Evolutionary conservation across 2,888 invertebrate species (phyloP), one percentile per base, ranked within the genome.

Genomic region (Pherbina coryleti): DNA sequence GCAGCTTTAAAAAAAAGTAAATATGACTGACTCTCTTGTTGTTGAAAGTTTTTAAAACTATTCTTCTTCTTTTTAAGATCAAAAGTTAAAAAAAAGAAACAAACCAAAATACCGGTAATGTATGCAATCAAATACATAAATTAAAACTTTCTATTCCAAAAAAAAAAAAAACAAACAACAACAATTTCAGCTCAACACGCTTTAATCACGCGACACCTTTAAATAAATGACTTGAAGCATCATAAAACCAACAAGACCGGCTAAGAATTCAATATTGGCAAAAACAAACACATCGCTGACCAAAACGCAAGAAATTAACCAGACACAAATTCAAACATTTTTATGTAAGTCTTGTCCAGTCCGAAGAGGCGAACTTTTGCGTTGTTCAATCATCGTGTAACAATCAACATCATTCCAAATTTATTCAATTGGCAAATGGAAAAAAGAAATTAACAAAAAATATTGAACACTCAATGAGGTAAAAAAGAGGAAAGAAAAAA

Each of bases 191-290:
- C 5, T 5, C 55, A n/a, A 44, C 60, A 44, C 34, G 72, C 60
- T 73, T 25, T 44, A 60, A 60, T 73, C 72, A 73, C 57, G 37
- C 62, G 72, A 73, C 72, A 73, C 60, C 22, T 73, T 57, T 57
- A 44, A 73, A 62, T 62, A 28, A 73, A 57, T 62, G 73, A 31
- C 44, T 73, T 44, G n/a, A 62, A 62, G 53, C 49, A 74, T 64
- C 31, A 74, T 74, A 49, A 51, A 74, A 19, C 17, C 19, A 49
- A 49, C 22, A 62, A 28, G 28, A 22, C 60, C 25, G 25, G 9
- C n/a, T 64, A 74, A 73, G 72, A 72, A 60, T 73, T 49, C 51
- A 8, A 31, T 71, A 31, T 73, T 73, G 19, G 49, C 9, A 37
- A 7, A 44, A 17, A 44, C 1, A 44, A 67, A 44, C 11, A 49